Conservation (phyloP, 1,140 invertebrate species). For the Conus ventricosus region DNA sequence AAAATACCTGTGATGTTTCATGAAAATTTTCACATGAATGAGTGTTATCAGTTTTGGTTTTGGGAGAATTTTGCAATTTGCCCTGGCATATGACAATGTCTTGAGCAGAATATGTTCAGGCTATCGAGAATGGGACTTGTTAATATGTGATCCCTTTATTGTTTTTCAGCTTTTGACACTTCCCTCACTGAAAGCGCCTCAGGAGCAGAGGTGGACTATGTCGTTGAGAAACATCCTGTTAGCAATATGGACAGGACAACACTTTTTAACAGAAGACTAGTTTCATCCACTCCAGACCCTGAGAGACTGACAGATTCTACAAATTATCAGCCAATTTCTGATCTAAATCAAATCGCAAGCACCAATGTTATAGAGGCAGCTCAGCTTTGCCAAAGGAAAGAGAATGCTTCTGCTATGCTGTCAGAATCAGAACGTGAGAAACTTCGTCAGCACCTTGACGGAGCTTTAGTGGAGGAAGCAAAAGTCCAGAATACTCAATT, state of each 20-base stretch:
- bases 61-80: too few species aligned
- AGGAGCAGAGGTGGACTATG: background rate
- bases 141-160: too few species aligned
- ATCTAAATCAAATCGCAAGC: constrained; percentile 20
- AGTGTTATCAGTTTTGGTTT: too few species aligned
- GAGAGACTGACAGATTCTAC: constrained; percentile 33
- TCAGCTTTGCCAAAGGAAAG: background rate
- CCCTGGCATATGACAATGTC: too few species aligned
- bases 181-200: background rate
- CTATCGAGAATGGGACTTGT: too few species aligned
- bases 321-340: constrained; percentile 37
- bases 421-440: constrained; percentile 14
- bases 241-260: background rate
- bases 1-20: too few species aligned
- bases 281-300: constrained; percentile 63
- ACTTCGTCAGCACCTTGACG: constrained; percentile 24
- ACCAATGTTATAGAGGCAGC: background rate
- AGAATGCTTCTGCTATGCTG: background rate
- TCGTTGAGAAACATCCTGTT: background rate
- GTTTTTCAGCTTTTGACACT: background rate
- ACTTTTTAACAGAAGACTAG: constrained; percentile 56
- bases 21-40: too few species aligned
- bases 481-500: background rate
- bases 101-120: too few species aligned
- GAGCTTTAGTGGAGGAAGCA: constrained; percentile 14